Conservation (phyloP, 1,140 invertebrate species). For the Myzus persicae region DNA sequence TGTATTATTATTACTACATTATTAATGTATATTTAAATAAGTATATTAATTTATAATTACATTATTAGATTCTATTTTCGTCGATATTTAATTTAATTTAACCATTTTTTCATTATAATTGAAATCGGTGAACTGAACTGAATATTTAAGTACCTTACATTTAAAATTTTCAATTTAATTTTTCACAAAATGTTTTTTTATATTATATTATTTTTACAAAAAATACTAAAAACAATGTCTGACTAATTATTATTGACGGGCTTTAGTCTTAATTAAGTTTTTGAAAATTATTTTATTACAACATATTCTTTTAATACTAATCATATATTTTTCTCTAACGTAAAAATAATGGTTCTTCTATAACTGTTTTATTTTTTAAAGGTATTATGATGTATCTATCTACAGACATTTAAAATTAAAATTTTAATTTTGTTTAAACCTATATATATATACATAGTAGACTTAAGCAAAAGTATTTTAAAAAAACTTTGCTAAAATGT, state of each 20-base stretch:
- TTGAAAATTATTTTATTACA: background rate
- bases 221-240: no score
- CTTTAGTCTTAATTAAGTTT: background rate
- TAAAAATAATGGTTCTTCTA: no score
- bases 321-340: background rate
- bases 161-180: background rate
- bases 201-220: no score
- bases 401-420: background rate
- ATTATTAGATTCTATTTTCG: background rate
- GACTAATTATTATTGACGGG: background rate
- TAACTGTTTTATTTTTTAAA: background rate
- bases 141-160: background rate
- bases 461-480: background rate
- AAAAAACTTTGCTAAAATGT: background rate
- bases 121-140: background rate
- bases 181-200: no score
- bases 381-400: background rate
- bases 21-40: background rate
- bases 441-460: background rate
- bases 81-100: background rate
- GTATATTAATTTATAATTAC: background rate
- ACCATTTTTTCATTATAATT: background rate
- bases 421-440: background rate
- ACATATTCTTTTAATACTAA: background rate
- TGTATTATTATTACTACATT: background rate